phyloP scores from a whole-genome alignment of 2,113 vertebrate genomes.

The Ascaphus truei region DNA sequence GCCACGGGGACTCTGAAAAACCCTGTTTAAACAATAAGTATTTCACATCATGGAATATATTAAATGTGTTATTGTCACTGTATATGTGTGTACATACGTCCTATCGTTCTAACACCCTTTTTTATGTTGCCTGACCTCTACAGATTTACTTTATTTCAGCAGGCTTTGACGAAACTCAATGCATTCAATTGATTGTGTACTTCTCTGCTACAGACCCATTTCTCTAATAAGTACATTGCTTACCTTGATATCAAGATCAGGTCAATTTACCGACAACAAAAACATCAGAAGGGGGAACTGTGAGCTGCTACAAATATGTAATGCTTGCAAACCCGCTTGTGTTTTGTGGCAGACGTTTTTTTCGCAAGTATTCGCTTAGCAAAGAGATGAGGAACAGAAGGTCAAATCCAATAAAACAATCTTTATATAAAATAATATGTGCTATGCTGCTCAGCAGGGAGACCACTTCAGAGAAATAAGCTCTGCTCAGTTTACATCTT shows the following conservation, averaged over 20 bases:
- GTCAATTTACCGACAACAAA: not conserved
- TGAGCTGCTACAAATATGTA: not conserved
- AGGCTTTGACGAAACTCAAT: not conserved
- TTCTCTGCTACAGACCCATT: not conserved
- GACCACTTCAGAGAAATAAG: constrained; percentile 30
- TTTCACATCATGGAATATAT: no score
- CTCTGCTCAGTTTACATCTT: constrained; percentile 28
- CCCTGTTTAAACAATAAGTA: no score
- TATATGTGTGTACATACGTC: no score
- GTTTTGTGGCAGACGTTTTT: constrained; percentile 12
- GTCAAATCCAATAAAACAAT: constrained; percentile 30
- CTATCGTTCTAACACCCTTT: no score
- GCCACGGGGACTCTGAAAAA: no score
- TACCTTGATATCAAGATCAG: not conserved
- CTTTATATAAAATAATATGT: constrained; percentile 32
- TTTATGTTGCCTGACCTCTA: no score
- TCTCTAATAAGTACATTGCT: not conserved
- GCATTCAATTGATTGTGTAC: not conserved
- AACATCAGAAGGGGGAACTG: not conserved
- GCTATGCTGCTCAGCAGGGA: constrained; percentile 23
- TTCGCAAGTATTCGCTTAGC: constrained; percentile 20
- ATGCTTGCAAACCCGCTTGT: constrained; percentile 10
- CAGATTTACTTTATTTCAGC: not conserved
- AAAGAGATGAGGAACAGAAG: constrained; percentile 24
- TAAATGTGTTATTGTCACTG: no score